Base-by-base conservation (phyloP, 2,888 invertebrate species). In the Perizoma affinitatum region DNA sequence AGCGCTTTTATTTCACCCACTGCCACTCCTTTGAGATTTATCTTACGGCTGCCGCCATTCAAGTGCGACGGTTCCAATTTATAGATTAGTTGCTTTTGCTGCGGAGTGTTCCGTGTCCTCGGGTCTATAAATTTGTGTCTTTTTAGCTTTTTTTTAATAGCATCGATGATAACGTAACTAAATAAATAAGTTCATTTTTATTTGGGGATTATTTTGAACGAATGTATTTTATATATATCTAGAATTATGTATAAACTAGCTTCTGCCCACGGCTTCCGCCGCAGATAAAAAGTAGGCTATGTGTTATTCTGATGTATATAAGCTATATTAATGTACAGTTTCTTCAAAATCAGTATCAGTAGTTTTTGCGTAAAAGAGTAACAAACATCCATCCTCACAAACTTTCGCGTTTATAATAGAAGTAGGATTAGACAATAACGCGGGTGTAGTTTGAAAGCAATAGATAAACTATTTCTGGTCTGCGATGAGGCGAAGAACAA, bases 1-100 rank as follows among this genome's bases (percentile, higher is more conserved):
- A 83, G 80, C 76, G 74, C 77, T 81, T 84, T 85, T 84, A 83
- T 84, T 81, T 79, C 78, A 73, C 75, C 70, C 68, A 63, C 63
- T 68, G 66, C 66, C 67, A 75, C 74, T 81, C 73, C 71, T 73
- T 72, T 70, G 73, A n/a, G 74, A 76, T 79, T 80, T 82, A 82
- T 82, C 71, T 70, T 67, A 62, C 66, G 67, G 72, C 69, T 68
- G 69, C 66, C 61, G 68, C 60, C 70, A 69, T 73, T 74, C 70
- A 68, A 73, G 73, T 71, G 66, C 72, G 72, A 71, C 72, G 71
- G 65, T 71, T 73, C 67, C 70, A 74, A 73, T 72, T 67, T 67
- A 63, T 65, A 66, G 67, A 68, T 67, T 66, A 67, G 62, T 60
- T 63, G 61, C 66, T 66, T 63, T 65, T 65, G 51, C 55, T 55